Evolutionary conservation across 1,140 invertebrate species (phyloP).

Genomic region (Dendroctonus valens): DNA sequence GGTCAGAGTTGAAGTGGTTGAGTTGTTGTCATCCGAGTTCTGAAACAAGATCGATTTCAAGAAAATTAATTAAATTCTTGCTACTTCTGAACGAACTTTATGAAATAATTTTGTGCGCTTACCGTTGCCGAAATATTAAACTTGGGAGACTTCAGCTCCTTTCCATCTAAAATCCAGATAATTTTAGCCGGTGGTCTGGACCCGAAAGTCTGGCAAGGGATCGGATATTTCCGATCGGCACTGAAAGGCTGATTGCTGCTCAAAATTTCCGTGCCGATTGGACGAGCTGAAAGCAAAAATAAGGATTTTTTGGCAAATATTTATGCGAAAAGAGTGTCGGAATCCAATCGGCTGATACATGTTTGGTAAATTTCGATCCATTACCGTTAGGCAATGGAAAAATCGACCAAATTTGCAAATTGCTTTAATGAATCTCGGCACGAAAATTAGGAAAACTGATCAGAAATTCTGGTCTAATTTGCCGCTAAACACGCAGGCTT

Average conservation of each 20-base stretch:
- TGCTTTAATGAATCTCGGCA: constrained; percentile 19
- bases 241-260: constrained; percentile 77
- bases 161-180: constrained; percentile 77
- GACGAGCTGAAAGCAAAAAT: constrained; percentile 64
- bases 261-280: constrained; percentile 72
- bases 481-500: constrained; percentile 15
- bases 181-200: constrained; percentile 76
- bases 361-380: too few relatives aligned
- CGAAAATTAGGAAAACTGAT: constrained; percentile 27
- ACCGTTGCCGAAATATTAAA: constrained; percentile 59
- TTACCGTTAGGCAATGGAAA: too few relatives aligned
- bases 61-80: neutral
- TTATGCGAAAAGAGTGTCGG: too few relatives aligned
- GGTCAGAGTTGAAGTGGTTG: constrained; percentile 72
- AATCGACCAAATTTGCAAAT: constrained; percentile 9
- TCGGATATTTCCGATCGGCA: constrained; percentile 72
- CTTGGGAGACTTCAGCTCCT: constrained; percentile 55
- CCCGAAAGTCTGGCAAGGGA: constrained; percentile 76
- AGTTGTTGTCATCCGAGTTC: constrained; percentile 76
- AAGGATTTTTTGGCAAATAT: neutral
- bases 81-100: constrained; percentile 50
- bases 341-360: too few relatives aligned
- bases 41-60: constrained; percentile 49
- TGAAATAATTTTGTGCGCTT: constrained; percentile 32
- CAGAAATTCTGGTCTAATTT: constrained; percentile 21